Evolutionary conservation across 1,140 invertebrate genomes (phyloP).

Genomic region (Grapholita molesta): DNA sequence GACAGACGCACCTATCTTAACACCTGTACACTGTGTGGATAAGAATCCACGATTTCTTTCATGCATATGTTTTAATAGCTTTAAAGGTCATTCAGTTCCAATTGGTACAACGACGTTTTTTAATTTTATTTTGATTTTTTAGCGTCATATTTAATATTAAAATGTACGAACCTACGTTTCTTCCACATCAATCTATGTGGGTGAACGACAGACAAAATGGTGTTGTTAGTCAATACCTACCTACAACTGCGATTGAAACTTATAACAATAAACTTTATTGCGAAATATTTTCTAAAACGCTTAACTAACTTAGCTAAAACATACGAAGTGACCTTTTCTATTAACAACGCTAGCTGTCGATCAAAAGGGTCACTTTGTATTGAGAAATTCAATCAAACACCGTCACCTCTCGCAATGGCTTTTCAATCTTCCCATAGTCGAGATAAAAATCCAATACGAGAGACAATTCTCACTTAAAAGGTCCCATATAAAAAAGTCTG

Average conservation of each 20-base stretch:
- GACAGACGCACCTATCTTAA: too few relatives aligned
- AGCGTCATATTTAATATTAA: too few relatives aligned
- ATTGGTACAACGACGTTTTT: too few relatives aligned
- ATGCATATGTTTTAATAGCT: too few relatives aligned
- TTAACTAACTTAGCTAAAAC: not conserved
- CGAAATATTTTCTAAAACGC: not conserved
- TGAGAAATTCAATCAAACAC: conserved; percentile 17
- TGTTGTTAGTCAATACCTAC: not conserved
- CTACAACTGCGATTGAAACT: not conserved
- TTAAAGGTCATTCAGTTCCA: too few relatives aligned
- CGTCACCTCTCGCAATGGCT: conserved; percentile 18
- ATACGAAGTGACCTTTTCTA: not conserved
- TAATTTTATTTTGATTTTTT: too few relatives aligned
- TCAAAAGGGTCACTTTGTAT: conserved; percentile 15
- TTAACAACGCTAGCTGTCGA: not conserved
- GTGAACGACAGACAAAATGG: too few relatives aligned
- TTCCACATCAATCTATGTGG: too few relatives aligned
- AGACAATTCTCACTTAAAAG: conserved; percentile 57
- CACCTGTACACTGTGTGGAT: too few relatives aligned
- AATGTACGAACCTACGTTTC: too few relatives aligned
- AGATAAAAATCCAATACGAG: conserved; percentile 42
- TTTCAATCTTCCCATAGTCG: conserved; percentile 27
- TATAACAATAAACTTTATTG: not conserved
- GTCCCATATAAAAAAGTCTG: conserved; percentile 43
- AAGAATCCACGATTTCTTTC: too few relatives aligned